Base-by-base conservation (phyloP, 1,140 invertebrate species). In the Drosophila ercepeae region DNA sequence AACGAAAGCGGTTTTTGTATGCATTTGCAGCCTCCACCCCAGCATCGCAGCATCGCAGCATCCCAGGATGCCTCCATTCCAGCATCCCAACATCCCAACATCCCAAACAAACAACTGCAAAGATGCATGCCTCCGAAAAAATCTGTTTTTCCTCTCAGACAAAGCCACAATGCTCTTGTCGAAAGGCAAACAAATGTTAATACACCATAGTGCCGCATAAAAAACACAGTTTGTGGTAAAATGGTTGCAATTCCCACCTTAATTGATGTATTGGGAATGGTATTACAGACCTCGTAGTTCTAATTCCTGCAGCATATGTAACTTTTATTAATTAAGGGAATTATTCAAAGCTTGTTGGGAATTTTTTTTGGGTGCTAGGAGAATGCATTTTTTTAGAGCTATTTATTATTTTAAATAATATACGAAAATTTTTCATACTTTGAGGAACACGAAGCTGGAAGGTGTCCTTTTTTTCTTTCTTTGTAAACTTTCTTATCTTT, bases 1-100 rank as follows among this genome's bases (percentile, higher is more conserved):
- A 86, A 86, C 81, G 82, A 76, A 79, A 86, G 82, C 82, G 82
- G 82, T 86, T 86, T 88, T 88, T 64, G 79, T 81, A 86, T 86
- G 76, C 81, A 86, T 86, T 72, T 86, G 57, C 52, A 63, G 50
- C 55, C 73, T 70, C 14, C 63, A 72, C 46, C 32, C 70, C 51
- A 29, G 11, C 14, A 52, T 57, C n/a, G 13, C 19, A 5, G 6
- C 36, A 39, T 5, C 11, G 2, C 29, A 32, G 29, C 36, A 39
- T 14, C 29, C 3, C 29, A 3, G n/a, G n/a, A n/a, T n/a, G n/a
- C 16, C 19, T 13, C 9, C 36, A 39, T 5, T 9, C 3, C 29
- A 32, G 29, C 36, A 39, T 14, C 29, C 3, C 29, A 3, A 9
- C 29, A 32, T 32, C 29, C 29, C 29, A 11, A 9, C 11, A 11